Base-by-base conservation (phyloP, 2,113 vertebrate species). In the Mola mola region DNA sequence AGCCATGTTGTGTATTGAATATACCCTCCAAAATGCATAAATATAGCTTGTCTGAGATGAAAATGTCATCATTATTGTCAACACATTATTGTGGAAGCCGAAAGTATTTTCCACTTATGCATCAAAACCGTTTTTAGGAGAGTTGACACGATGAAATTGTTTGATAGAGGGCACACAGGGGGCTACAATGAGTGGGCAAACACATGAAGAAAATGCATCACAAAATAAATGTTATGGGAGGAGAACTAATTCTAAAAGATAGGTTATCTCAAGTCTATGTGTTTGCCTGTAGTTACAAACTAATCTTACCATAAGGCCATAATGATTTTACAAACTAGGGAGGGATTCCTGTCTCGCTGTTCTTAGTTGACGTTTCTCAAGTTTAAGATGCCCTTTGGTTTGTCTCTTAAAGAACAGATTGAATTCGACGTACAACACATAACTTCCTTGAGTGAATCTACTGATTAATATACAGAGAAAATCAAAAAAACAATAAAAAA, bases 241-340 rank as follows among this genome's bases (percentile, higher is more conserved):
- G 8, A 38, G 53, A 60, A 53, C 21, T 26, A 69, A 56, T 8
- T 40, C 17, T 38, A 42, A 47, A 60, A 28, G 38, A 70, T 51
- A 50, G 53, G 51, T 48, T 43, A 58, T 43, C 53, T 43, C 19
- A 20, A 20, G 64, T 60, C 41, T 37, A 5, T 46, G 51, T 33
- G 46, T 57, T 41, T 59, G 33, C 20, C 24, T 58, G 16, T 47
- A 59, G 52, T 55, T 76, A 68, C 75, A 79, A 83, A 69, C 71
- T 71, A 63, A 72, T 70, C 42, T 44, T 44, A 56, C 72, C 37
- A 36, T 64, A 61, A 24, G 48, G 52, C 22, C 40, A 15, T 6
- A 26, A 17, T 34, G 17, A 61, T 65, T 72, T 52, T 47, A 38
- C 25, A 73, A 55, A 16, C 58, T n/a, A 47, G 25, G 25, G 5